Evolutionary conservation across 23 tunicate genomes (phyloP), one percentile per base, ranked within the genome.

Genomic region (Halocynthia roretzi): DNA sequence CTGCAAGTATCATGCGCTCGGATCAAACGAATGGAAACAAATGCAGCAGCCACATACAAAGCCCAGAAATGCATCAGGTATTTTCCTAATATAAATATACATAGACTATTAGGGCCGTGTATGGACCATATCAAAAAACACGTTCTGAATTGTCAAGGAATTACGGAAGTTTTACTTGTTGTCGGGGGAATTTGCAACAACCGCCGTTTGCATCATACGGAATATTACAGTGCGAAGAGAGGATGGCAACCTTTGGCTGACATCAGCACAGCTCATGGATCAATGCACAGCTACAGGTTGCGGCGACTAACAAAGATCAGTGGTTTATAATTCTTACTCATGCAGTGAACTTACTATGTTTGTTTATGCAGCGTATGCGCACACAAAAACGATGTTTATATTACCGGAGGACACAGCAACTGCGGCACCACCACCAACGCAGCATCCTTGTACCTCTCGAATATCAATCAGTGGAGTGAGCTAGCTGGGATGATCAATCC

Each of bases 101-200:
- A 31, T 31, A 4, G 44, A 31, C 44, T 31, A 1, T 31, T 31
- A 31, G 44, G 44, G 44, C 44, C 4, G 44, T 31, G 44, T 31
- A 31, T 31, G 44, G 44, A 31, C 44, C 44, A 31, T 31, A 31
- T 31, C 44, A 31, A 31, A 31, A 1, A 31, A 31, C 1, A 31
- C 44, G 44, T 31, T 31, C 44, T 31, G n/a, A n/a, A 53, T 54
- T 8, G 23, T 72, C 6, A 67, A 83, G 95, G 95, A 48, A 93
- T 93, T 18, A 87, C 84, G 7, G 89, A 83, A 71, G 93, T 87
- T 7, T 61, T 93, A 7, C 87, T 93, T 23, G 80, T 87, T 70
- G 98, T 93, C 14, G 98, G 98, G 2, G 98, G 98, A 6, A 93
- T 93, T 17, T 87, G 94, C 83, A 83, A 80, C 76, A 93, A 93